Conservation (phyloP, 2,888 invertebrate genomes). For the Myathropa florea region DNA sequence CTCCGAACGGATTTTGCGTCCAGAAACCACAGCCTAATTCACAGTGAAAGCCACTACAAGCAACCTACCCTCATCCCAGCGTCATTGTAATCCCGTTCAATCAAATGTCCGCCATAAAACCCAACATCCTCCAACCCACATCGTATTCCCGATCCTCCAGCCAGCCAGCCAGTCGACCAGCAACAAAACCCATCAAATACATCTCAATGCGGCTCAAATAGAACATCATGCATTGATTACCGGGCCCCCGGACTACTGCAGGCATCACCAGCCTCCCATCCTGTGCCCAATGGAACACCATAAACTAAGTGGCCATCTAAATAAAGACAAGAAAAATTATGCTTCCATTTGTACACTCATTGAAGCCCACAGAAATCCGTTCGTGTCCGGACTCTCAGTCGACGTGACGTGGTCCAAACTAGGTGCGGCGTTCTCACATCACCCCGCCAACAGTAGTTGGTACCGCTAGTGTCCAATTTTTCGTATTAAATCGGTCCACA, state of each 20-base stretch:
- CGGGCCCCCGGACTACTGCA: conserved; percentile 30
- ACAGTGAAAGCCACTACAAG: conserved; percentile 30
- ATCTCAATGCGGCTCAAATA: conserved; percentile 61
- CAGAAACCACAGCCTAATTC: background rate
- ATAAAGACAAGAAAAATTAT: conserved; percentile 71
- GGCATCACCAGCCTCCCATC: conserved; percentile 27
- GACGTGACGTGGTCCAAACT: conserved; percentile 20
- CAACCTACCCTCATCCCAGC: conserved; percentile 47
- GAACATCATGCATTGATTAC: conserved; percentile 68
- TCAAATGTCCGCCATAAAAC: conserved; percentile 53
- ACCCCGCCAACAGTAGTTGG: background rate
- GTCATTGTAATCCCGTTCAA: conserved; percentile 37
- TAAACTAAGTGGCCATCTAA: conserved; percentile 71
- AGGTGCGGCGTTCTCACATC: conserved; percentile 65
- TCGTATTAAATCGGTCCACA: conserved; percentile 58
- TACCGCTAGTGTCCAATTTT: conserved; percentile 63
- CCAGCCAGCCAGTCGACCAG: background rate
- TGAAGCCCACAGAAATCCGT: conserved; percentile 66
- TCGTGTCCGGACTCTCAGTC: background rate
- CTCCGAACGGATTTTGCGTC: too few species aligned
- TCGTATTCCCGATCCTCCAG: conserved; percentile 34
- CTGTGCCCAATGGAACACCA: conserved; percentile 59
- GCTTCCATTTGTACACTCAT: conserved; percentile 68
- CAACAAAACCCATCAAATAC: conserved; percentile 59
- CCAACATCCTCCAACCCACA: conserved; percentile 61